Evolutionary conservation across 1,140 invertebrate species (phyloP), one percentile per base, ranked within the genome.

Genomic region (Anagrus nilaparvatae): DNA sequence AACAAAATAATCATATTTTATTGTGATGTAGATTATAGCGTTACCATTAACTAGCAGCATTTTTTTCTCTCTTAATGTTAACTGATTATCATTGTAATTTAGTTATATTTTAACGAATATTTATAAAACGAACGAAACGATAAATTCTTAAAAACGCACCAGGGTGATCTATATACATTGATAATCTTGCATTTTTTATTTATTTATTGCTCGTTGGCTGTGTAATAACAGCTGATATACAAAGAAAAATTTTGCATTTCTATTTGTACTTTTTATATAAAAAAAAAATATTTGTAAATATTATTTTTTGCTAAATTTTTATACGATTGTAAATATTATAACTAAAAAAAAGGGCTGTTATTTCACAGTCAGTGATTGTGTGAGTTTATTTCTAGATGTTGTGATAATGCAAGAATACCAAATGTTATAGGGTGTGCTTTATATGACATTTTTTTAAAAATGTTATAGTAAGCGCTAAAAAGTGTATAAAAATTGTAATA

Each of bases 351-450:
- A 46, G 54, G 54, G 55, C 56, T 59, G 56, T 59, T 59, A 56
- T 57, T 54, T 43, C 54, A 54, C 55, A 56, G 46, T 54, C 55
- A 51, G 44, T 46, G 44, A 47, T 49, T 43, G 29, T 32, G 34
- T 29, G 34, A 42, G 13, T 48, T 37, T 47, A 40, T 24, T 27
- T 54, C 39, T 45, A 25, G 27, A 49, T 13, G 19, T 36, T 29
- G 43, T 33, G 21, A 36, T 37, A 47, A 54, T 61, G 55, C 58
- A 60, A 63, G 56, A 63, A 54, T 60, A 60, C 59, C 56, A 63
- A 63, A 61, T 46, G 24, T 48, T n/a, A n/a, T n/a, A n/a, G n/a
- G n/a, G n/a, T n/a, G n/a, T n/a, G n/a, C n/a, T n/a, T n/a, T n/a
- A n/a, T n/a, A n/a, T n/a, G n/a, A n/a, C n/a, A n/a, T n/a, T n/a